Conservation (phyloP, 2,888 invertebrate species). For the Eulithis prunata region DNA sequence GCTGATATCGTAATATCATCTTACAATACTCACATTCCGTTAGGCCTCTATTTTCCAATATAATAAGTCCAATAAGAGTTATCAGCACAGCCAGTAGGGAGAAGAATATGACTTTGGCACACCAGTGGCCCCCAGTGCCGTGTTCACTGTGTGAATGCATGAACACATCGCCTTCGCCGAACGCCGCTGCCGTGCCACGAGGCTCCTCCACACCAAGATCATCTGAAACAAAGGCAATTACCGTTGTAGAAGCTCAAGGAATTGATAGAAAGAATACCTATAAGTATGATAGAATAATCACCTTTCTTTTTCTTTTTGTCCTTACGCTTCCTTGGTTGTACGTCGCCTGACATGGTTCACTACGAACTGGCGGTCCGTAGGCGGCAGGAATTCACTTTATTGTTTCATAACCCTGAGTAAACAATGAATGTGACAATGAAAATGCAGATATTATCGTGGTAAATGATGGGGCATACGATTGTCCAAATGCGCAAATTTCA, state of each 20-base stretch:
- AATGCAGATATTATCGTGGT: conserved; percentile 51
- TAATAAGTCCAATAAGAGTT: conserved; percentile 90
- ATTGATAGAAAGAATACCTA: not conserved
- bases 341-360: conserved; percentile 92
- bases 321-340: conserved; percentile 93
- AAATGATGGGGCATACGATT: conserved; percentile 52
- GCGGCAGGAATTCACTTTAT: conserved; percentile 72
- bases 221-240: conserved; percentile 61
- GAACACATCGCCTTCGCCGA: conserved; percentile 88
- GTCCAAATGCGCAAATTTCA: conserved; percentile 77
- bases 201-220: conserved; percentile 76
- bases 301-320: conserved; percentile 93
- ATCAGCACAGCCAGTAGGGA: conserved; percentile 88
- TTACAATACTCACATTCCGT: conserved; percentile 87
- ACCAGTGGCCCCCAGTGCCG: conserved; percentile 92
- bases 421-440: conserved; percentile 72
- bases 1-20: not conserved
- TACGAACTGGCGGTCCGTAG: conserved; percentile 70
- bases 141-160: conserved; percentile 91
- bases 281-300: conserved; percentile 58
- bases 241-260: not conserved
- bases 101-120: conserved; percentile 93
- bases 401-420: conserved; percentile 82
- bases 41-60: conserved; percentile 91
- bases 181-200: conserved; percentile 74